phyloP scores from a whole-genome alignment of 2,797 vertebrate species.

The Leptatherina wallacei region DNA sequence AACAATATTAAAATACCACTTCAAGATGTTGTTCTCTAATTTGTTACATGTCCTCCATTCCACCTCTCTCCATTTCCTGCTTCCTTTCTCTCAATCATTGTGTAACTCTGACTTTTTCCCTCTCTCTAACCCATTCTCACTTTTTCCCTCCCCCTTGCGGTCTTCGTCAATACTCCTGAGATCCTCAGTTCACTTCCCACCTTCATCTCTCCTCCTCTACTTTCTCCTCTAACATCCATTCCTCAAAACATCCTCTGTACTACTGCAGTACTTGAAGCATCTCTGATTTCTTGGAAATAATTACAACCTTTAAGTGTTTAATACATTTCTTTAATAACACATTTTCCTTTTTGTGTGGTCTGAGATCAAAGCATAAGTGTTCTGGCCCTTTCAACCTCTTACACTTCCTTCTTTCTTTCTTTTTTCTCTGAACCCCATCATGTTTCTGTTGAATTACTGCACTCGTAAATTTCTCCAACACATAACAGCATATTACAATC shows the following conservation, averaged over 20 bases:
- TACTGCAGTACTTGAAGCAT: neutral
- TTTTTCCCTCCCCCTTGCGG: neutral
- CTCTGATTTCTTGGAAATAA: neutral
- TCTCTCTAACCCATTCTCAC: constrained; percentile 22
- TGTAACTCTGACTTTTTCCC: constrained; percentile 24
- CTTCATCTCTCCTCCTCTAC: neutral
- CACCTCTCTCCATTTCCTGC: constrained; percentile 2
- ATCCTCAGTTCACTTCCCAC: constrained; percentile 4
- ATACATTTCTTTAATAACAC: no score
- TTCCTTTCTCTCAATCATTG: constrained; percentile 30
- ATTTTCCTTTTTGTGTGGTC: neutral
- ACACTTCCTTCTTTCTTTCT: neutral
- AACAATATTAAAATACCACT: constrained; percentile 62
- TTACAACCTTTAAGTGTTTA: neutral
- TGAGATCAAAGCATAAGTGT: neutral
- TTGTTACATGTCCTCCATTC: constrained; percentile 14
- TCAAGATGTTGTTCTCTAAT: constrained; percentile 42
- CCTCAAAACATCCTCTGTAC: neutral
- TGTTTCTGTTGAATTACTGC: neutral
- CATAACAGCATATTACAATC: neutral
- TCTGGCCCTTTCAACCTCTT: neutral
- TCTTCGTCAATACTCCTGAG: constrained; percentile 13
- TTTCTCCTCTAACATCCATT: neutral
- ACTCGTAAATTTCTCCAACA: neutral
- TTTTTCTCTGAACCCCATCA: no score